Evolutionary conservation across 2,797 vertebrate genomes (phyloP), one percentile per base, ranked within the genome.

Genomic region (Allobates femoralis): DNA sequence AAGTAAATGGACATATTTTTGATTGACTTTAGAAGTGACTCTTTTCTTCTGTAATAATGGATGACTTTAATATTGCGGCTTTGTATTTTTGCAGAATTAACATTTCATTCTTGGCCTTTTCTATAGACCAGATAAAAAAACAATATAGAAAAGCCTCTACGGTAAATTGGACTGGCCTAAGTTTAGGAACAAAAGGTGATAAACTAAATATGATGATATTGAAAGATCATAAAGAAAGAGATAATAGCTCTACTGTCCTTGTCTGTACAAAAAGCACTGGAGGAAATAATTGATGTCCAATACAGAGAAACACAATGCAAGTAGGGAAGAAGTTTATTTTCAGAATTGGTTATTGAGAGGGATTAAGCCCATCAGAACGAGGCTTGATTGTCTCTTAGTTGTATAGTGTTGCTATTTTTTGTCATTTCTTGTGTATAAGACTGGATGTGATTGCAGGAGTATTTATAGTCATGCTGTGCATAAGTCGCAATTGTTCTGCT

Each of bases 401-500:
- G 28, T 64, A 55, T 50, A 56, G 28, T 60, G 81, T 58, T 81
- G 85, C 37, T 86, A 62, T 62, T 81, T 81, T 53, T 75, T 75
- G 37, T 75, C 6, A 19, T 55, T 28, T 85, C 23, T 79, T 51
- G 26, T 71, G 71, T 19, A 4, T 46, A 78, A 50, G 55, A 53
- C 78, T 81, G 67, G 64, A 71, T 86, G 78, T 81, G 78, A 86
- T 81, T 86, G 69, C 78, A 23, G 71, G 77, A 23, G 76, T 86
- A 62, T 86, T 86, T 81, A 86, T 80, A 85, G 84, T 50, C 58
- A 14, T 51, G 23, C 55, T 60, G 50, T 62, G 50, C 84, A 86
- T 80, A 86, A 62, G 56, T 75, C 67, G 64, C 66, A 79, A 79
- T 80, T 86, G 84, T 80, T 80, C 53, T 78, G 67, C n/a, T 62